Base-by-base conservation (phyloP, 2,888 invertebrate species). In the Mesorhabditis spiculigera region DNA sequence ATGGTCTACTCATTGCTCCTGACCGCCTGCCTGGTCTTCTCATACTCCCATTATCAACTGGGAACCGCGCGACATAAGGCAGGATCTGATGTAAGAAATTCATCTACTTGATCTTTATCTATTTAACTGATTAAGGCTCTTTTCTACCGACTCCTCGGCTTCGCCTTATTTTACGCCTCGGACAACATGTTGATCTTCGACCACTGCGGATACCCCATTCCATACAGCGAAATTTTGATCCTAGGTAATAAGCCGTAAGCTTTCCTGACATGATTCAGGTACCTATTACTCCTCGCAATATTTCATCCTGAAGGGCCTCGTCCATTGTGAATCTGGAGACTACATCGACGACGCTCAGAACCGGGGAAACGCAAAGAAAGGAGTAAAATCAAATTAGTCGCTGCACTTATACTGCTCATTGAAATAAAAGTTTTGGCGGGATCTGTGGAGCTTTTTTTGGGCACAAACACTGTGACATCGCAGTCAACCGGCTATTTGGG, bases 261-360 rank as follows among this genome's bases (percentile, higher is more conserved):
- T 16, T 67, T 67, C 44, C 67, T 67, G 76, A 43, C 63, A 73
- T 28, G 71, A 77, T 42, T 79, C 81, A 66, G 70, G 73, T 58
- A 81, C 81, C 28, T 82, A 82, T 72, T 82, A 78, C 70, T 66
- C 78, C 43, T 75, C 81, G 41, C 82, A 82, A 70, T 82, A 76
- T 66, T 66, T 81, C 66, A 75, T 75, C 43, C 68, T 75, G 4
- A 73, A 69, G 58, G 75, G 73, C 8, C 58, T 13, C 8, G n/a
- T 50, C n/a, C 10, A 50, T 50, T 50, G 58, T n/a, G 58, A 50
- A n/a, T 10, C n/a, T 3, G 58, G 10, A 10, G 58, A 50, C 10
- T n/a, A 13, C 58, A 28, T 28, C 28, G 28, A 28, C 28, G 28
- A 28, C 28, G 28, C 28, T 28, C 28, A 28, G 28, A 28, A 28